Evolutionary conservation across 37 sponge, comb jelly and placozoan genomes (phyloP).

Genomic region (Chondrilla cf. caribensis): DNA sequence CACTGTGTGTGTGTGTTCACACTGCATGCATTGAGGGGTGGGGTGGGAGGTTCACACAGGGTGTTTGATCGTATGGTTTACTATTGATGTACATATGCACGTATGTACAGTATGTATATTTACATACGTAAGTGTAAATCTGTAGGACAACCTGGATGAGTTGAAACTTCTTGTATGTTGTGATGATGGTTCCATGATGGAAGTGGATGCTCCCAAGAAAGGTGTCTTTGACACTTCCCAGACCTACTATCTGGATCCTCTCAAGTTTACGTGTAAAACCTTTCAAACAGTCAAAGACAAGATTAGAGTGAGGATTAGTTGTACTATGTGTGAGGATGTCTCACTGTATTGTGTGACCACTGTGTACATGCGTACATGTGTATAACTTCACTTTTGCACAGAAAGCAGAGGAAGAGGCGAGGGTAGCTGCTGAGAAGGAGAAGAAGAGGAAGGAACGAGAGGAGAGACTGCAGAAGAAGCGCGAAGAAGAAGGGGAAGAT

Average conservation of each 20-base stretch:
- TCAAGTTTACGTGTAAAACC: conserved; percentile 29
- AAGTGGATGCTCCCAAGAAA: conserved; percentile 58
- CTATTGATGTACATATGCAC: not conserved
- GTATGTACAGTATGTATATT: not conserved
- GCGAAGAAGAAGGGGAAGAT: conserved; percentile 71
- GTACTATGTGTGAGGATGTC: too few species aligned
- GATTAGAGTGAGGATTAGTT: conserved; percentile 47
- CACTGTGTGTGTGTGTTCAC: not conserved
- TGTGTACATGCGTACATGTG: not conserved
- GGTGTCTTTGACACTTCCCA: conserved; percentile 53
- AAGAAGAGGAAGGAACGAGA: conserved; percentile 59
- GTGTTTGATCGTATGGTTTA: not conserved
- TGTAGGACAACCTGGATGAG: conserved; percentile 12
- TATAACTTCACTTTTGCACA: conserved; percentile 1
- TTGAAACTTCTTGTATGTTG: conserved; percentile 75
- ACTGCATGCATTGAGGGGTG: too few species aligned
- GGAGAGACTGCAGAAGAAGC: conserved; percentile 33
- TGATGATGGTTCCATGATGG: conserved; percentile 80
- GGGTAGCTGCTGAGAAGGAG: conserved; percentile 49
- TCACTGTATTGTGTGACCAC: too few species aligned
- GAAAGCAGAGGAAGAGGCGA: conserved; percentile 73
- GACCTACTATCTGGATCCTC: conserved; percentile 57
- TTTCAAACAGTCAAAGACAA: conserved; percentile 78
- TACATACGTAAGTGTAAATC: not conserved
- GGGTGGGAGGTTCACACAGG: too few species aligned